Evolutionary conservation across 2,113 vertebrate species (phyloP).

Genomic region (Oplegnathus fasciatus): DNA sequence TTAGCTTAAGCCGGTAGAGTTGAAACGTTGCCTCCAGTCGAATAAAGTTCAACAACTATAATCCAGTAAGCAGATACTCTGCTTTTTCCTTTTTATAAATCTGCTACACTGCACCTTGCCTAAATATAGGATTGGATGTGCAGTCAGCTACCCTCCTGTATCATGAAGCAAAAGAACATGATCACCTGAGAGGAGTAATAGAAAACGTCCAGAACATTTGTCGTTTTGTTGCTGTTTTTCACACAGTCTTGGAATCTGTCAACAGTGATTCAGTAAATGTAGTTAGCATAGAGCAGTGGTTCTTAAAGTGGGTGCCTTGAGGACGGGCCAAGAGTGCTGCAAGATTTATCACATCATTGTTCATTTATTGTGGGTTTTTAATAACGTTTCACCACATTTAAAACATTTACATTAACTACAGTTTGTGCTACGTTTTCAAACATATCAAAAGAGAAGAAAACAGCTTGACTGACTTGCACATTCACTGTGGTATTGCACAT

Average conservation of each 20-base stretch:
- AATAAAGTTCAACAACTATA: not conserved
- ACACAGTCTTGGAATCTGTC: not conserved
- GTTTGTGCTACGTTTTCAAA: no score
- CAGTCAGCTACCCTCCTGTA: not conserved
- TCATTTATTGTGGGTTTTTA: not conserved
- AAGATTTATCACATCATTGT: not conserved
- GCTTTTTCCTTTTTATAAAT: slow-evolving; percentile 5
- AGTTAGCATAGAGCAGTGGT: not conserved
- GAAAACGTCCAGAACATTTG: not conserved
- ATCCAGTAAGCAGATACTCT: slow-evolving; percentile 1
- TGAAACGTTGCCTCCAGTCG: not conserved
- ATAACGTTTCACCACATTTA: not conserved
- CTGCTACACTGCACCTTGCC: not conserved
- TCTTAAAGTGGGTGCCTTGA: not conserved
- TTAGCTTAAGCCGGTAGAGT: not conserved
- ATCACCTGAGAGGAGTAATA: not conserved
- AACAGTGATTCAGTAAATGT: not conserved
- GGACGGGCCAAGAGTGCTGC: not conserved
- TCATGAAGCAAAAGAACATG: not conserved
- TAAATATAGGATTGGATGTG: slow-evolving; percentile 8
- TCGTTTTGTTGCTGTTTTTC: not conserved
- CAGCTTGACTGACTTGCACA: no score
- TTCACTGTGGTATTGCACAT: not conserved
- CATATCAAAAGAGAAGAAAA: not conserved
- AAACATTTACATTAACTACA: not conserved